Conservation (phyloP, 2,888 invertebrate species). For the Tanypteryx hageni region DNA sequence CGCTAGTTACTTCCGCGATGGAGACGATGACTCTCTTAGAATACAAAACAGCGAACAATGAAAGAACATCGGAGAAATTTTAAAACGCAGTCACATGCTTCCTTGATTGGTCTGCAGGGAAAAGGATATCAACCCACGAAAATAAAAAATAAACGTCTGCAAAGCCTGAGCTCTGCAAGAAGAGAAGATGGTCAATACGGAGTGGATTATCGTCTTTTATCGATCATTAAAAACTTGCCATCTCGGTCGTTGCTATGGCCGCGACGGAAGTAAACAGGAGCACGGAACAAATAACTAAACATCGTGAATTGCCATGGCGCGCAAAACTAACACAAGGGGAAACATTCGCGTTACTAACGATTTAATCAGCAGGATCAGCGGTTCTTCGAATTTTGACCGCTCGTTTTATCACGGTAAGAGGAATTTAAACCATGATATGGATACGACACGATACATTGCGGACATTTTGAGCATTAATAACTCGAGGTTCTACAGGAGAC, state of each 20-base stretch:
- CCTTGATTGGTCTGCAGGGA: too few species aligned
- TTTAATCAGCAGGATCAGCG: neutral
- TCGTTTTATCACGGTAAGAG: neutral
- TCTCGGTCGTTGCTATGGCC: slow-evolving; percentile 35
- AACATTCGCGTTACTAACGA: slow-evolving; percentile 10
- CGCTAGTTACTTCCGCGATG: too few species aligned
- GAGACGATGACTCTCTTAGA: too few species aligned
- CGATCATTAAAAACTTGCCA: neutral
- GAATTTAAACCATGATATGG: neutral
- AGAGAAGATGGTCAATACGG: too few species aligned
- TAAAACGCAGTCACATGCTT: too few species aligned
- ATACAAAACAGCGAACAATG: too few species aligned
- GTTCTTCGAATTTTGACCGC: neutral
- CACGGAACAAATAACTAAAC: neutral
- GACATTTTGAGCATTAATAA: neutral
- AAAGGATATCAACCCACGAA: too few species aligned
- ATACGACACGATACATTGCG: neutral
- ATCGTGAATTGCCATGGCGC: slow-evolving; percentile 33
- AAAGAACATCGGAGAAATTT: too few species aligned
- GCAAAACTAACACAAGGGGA: neutral
- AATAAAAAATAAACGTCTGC: too few species aligned
- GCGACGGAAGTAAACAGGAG: slow-evolving; percentile 25
- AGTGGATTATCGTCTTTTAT: neutral
- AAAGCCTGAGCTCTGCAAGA: too few species aligned
- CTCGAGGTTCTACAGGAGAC: neutral